phyloP scores from a whole-genome alignment of 2,888 invertebrate species.

The Sepiola atlantica region DNA sequence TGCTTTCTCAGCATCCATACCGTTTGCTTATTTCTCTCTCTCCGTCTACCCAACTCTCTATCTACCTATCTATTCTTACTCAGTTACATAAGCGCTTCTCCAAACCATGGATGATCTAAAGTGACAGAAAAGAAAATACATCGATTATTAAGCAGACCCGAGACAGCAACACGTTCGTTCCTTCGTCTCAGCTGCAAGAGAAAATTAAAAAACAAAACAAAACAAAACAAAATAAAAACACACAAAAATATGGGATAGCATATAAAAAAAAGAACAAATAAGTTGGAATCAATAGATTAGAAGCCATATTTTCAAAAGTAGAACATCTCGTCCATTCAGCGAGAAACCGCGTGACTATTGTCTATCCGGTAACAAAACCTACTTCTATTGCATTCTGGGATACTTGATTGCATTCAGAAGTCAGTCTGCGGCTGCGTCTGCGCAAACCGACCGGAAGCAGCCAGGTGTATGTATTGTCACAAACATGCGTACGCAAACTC shows the following conservation, averaged over 20 bases:
- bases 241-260: background rate
- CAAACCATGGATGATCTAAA: background rate
- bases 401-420: background rate
- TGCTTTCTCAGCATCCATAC: too few species aligned
- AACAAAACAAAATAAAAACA: background rate
- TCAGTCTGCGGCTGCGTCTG: background rate
- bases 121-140: background rate
- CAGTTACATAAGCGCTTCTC: background rate
- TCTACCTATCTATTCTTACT: background rate
- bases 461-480: background rate
- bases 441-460: constrained; percentile 4
- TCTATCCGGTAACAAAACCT: constrained; percentile 19
- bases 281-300: background rate
- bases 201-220: background rate
- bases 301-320: background rate
- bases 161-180: background rate
- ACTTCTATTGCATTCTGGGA: background rate
- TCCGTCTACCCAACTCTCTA: background rate
- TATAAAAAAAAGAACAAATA: background rate
- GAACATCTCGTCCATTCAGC: constrained; percentile 4
- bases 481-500: background rate
- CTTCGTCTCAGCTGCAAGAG: background rate
- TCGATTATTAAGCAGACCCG: background rate
- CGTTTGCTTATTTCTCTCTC: background rate
- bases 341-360: constrained; percentile 32